These are phyloP conservation scores for Zaprionus bogoriensis DNA, from an alignment of 2,888 invertebrate species.

Conservation along the genomic window DNA sequence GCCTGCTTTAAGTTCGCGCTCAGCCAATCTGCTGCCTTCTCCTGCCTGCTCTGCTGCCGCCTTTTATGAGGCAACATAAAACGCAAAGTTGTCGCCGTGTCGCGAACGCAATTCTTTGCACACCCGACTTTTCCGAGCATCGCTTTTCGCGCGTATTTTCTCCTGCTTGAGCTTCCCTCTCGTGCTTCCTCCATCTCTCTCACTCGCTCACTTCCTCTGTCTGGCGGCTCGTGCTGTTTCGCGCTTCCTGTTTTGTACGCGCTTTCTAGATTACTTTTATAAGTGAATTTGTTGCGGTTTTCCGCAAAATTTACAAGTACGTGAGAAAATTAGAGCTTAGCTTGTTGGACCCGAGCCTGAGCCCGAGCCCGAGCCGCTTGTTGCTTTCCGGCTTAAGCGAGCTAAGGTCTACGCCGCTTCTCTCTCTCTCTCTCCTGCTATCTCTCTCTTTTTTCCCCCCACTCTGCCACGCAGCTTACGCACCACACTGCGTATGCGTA, in stretches of 20 bases:
- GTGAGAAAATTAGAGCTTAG: conserved; percentile 77
- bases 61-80: conserved; percentile 44
- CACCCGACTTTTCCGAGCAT: conserved; percentile 33
- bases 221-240: conserved; percentile 40
- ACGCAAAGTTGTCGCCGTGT: conserved; percentile 72
- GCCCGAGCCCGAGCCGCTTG: conserved; percentile 52
- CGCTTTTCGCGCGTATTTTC: conserved; percentile 34
- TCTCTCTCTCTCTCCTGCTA: not conserved
- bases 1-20: conserved; percentile 56
- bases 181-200: conserved; percentile 12
- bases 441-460: conserved; percentile 10
- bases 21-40: not conserved
- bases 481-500: conserved; percentile 53
- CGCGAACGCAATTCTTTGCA: conserved; percentile 71
- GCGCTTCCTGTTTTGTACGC: conserved; percentile 72
- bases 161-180: conserved; percentile 29
- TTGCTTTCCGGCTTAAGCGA: conserved; percentile 50
- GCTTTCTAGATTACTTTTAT: conserved; percentile 77
- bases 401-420: not conserved
- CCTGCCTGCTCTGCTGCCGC: conserved; percentile 12
- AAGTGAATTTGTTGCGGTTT: conserved; percentile 77
- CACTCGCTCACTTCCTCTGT: conserved; percentile 14
- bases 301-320: conserved; percentile 78
- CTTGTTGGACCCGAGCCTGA: conserved; percentile 35
- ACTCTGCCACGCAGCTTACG: conserved; percentile 22